These are phyloP conservation scores for Neoniphon sammara DNA, from an alignment of 2,797 vertebrate species.

Conservation along the genomic window DNA sequence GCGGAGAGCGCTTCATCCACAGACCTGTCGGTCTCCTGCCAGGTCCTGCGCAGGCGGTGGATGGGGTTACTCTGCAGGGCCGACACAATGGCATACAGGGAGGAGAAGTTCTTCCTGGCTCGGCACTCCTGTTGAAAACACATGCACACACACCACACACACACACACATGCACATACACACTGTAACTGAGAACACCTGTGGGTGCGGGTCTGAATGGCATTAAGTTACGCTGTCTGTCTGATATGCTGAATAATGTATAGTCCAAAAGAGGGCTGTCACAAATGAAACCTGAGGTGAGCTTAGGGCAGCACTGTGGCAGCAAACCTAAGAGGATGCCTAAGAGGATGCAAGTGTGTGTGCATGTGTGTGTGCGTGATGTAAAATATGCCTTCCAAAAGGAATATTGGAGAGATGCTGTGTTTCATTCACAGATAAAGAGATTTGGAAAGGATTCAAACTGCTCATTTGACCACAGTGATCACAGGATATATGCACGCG, in stretches of 20 bases:
- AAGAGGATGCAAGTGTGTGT: constrained; percentile 22
- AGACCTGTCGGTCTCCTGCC: constrained; percentile 90
- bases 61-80: constrained; percentile 91
- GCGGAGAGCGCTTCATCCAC: not conserved
- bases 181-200: constrained; percentile 54
- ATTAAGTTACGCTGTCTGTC: constrained; percentile 48
- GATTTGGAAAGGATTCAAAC: constrained; percentile 12
- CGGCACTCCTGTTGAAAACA: constrained; percentile 85
- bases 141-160: constrained; percentile 14
- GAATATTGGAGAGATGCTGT: not conserved
- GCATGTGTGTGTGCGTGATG: constrained; percentile 7
- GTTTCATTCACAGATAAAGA: constrained; percentile 24
- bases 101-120: constrained; percentile 91
- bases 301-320: constrained; percentile 30
- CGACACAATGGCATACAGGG: constrained; percentile 89
- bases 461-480: constrained; percentile 22
- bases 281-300: constrained; percentile 18
- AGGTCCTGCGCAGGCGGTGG: constrained; percentile 89
- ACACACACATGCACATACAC: constrained; percentile 11
- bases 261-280: constrained; percentile 49
- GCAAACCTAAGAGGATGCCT: constrained; percentile 45
- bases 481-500: not conserved
- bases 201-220: constrained; percentile 27
- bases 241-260: constrained; percentile 63
- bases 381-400: constrained; percentile 23